Percentiles rank a stretch among this genome's conserved stretches.
These are phyloP conservation scores for Dastarcus helophoroides DNA, from an alignment of 2,888 invertebrate species.

Conservation along the genomic window DNA sequence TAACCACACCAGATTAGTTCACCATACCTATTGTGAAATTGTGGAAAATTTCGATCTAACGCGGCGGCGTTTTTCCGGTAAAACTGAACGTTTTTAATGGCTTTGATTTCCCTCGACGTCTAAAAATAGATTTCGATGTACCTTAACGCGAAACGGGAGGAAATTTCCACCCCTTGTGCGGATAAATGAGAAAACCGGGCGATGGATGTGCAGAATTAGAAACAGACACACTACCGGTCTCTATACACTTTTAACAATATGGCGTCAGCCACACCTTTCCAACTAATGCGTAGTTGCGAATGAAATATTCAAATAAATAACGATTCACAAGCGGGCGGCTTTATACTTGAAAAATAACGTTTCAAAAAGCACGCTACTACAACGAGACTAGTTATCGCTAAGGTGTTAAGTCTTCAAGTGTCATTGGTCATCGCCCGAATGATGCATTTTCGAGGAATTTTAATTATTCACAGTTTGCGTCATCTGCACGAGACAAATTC, in stretches of 20 bases:
- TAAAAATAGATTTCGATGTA: slow-evolving; percentile 25
- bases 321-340: no score
- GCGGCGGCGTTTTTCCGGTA: no score
- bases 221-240: slow-evolving; percentile 3
- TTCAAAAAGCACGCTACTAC: no score
- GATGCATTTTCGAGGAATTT: slow-evolving; percentile 19
- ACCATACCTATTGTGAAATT: no score
- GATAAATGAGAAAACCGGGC: slow-evolving; percentile 17
- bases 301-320: slow-evolving; percentile 10
- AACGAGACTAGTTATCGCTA: background rate
- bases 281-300: slow-evolving; percentile 35
- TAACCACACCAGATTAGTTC: no score
- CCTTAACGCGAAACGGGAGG: slow-evolving; percentile 14
- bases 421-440: slow-evolving; percentile 5
- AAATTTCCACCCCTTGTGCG: slow-evolving; percentile 27
- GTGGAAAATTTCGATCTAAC: no score
- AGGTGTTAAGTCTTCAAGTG: no score
- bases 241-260: slow-evolving; percentile 25
- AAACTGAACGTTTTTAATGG: no score
- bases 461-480: slow-evolving; percentile 10
- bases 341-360: no score
- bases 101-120: slow-evolving; percentile 15
- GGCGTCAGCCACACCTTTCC: slow-evolving; percentile 38
- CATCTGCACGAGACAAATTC: no score
- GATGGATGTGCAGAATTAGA: slow-evolving; percentile 4